Conservation (phyloP, 2,797 vertebrate species). For the Poeciliopsis turneri region DNA sequence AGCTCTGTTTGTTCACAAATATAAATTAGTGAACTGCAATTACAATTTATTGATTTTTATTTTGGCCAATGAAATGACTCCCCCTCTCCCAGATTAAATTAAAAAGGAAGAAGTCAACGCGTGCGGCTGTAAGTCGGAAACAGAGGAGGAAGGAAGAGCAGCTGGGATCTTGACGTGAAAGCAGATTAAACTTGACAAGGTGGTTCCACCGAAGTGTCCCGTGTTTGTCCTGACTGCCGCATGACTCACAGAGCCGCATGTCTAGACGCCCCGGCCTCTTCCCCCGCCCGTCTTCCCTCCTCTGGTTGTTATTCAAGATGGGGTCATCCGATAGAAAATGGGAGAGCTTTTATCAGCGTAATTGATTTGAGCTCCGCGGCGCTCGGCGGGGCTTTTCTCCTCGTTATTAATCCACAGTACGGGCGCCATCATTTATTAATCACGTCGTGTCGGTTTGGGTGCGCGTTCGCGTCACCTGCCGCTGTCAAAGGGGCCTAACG, state of each 20-base stretch:
- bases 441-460: conserved; percentile 34
- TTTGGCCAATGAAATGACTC: too few species aligned
- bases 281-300: conserved; percentile 3
- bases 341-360: conserved; percentile 57
- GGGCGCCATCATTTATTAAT: conserved; percentile 55
- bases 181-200: conserved; percentile 55
- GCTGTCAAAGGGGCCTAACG: conserved; percentile 46
- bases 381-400: conserved; percentile 15
- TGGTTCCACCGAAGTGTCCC: conserved; percentile 33
- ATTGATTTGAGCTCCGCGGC: conserved; percentile 52
- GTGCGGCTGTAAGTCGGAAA: conserved; percentile 12
- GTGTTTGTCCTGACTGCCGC: conserved; percentile 36
- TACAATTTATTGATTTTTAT: too few species aligned
- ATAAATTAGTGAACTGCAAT: too few species aligned
- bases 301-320: conserved; percentile 55
- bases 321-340: conserved; percentile 50
- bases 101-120: background rate
- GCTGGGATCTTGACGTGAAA: conserved; percentile 14
- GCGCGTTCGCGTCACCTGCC: conserved; percentile 40
- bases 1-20: too few species aligned
- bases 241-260: conserved; percentile 50
- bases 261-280: conserved; percentile 45
- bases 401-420: conserved; percentile 45
- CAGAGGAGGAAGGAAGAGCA: conserved; percentile 16
- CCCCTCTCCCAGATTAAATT: too few species aligned